These are phyloP conservation scores for Myanophis thanlyinensis DNA, from an alignment of 2,113 vertebrate species.

Conservation along the genomic window DNA sequence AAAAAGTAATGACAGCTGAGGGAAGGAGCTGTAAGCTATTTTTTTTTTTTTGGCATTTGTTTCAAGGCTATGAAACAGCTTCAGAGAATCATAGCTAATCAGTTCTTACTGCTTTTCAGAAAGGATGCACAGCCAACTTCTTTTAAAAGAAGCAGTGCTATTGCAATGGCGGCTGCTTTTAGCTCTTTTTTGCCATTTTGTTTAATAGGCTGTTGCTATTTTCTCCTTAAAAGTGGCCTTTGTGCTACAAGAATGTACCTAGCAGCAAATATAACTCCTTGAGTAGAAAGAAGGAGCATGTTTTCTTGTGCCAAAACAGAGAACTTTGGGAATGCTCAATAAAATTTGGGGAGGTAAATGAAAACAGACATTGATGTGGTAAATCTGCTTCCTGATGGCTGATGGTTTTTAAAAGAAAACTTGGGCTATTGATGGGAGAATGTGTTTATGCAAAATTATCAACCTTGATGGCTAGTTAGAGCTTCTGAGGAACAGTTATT, in stretches of 20 bases:
- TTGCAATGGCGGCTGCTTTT: neutral
- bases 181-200: neutral
- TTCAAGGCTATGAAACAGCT: neutral
- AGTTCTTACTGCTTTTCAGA: neutral
- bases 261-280: neutral
- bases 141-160: neutral
- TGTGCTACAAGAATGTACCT: neutral
- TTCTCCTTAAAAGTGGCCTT: neutral
- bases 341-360: neutral
- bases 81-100: neutral
- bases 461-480: neutral
- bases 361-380: neutral
- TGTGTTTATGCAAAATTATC: neutral
- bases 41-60: neutral
- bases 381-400: neutral
- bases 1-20: neutral
- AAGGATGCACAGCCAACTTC: neutral
- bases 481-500: neutral
- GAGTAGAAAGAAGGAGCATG: neutral
- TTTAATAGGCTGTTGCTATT: neutral
- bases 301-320: neutral
- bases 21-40: neutral
- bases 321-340: neutral
- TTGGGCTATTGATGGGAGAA: neutral
- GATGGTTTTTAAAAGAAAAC: neutral